These are phyloP conservation scores for Luehdorfia chinensis DNA, from an alignment of 1,140 invertebrate genomes.

Conservation along the genomic window DNA sequence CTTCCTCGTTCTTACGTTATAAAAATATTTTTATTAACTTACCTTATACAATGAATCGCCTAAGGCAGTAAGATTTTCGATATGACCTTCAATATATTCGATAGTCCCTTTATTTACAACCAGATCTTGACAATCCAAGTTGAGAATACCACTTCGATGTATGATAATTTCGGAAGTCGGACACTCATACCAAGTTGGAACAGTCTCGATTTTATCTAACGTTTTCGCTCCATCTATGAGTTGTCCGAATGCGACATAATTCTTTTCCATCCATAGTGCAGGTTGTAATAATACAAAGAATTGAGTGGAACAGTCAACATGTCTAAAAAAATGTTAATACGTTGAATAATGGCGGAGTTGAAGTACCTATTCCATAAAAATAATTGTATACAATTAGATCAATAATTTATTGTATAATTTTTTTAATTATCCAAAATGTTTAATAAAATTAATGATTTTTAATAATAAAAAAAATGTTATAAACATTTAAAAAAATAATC, in stretches of 20 bases:
- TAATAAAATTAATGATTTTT: no score
- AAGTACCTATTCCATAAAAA: no score
- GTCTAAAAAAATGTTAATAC: no score
- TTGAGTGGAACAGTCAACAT: constrained; percentile 83
- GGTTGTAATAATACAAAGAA: constrained; percentile 88
- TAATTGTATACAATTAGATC: no score
- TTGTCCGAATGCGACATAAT: constrained; percentile 89
- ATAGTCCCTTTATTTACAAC: constrained; percentile 45
- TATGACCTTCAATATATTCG: constrained; percentile 55
- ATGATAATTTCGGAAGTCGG: constrained; percentile 67
- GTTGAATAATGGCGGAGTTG: no score
- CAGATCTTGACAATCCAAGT: constrained; percentile 56
- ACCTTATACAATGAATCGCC: constrained; percentile 47
- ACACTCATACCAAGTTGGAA: constrained; percentile 72
- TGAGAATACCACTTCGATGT: constrained; percentile 44
- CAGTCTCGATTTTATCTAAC: constrained; percentile 69
- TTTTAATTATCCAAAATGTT: no score
- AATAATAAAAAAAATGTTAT: no score
- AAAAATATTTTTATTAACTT: constrained; percentile 13
- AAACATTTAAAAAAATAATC: no score
- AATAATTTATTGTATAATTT: no score
- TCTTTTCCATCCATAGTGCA: constrained; percentile 85
- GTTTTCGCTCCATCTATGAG: constrained; percentile 76
- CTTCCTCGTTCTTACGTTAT: no score
- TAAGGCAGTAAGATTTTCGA: constrained; percentile 45